Conservation (phyloP, 2,113 vertebrate species). For the Apodemus sylvaticus region DNA sequence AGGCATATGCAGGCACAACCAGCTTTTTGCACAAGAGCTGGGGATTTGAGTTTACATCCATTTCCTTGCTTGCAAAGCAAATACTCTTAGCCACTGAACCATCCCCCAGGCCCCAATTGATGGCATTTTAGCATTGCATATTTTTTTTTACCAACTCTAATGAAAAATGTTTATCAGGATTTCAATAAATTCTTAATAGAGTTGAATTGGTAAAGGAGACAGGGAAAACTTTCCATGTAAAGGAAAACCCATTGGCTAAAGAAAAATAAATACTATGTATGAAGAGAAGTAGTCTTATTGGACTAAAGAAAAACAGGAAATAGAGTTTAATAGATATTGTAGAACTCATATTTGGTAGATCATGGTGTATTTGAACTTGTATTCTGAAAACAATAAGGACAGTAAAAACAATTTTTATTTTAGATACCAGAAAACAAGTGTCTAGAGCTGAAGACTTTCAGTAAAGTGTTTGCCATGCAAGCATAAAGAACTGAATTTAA, state of each 20-base stretch:
- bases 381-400: slow-evolving; percentile 8
- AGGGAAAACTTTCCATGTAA: neutral
- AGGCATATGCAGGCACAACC: neutral
- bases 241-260: neutral
- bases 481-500: neutral
- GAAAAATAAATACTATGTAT: slow-evolving; percentile 3
- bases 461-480: neutral
- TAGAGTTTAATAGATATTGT: neutral
- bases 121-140: neutral
- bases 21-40: neutral
- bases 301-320: neutral
- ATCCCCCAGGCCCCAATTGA: neutral
- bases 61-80: neutral
- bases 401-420: slow-evolving; percentile 9
- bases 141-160: neutral
- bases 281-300: neutral
- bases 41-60: neutral
- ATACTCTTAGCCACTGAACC: neutral
- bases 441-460: neutral
- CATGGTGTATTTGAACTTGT: slow-evolving; percentile 19
- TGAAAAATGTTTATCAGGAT: neutral
- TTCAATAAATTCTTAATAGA: slow-evolving; percentile 1
- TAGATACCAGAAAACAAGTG: neutral
- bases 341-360: slow-evolving; percentile 5
- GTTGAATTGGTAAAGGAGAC: slow-evolving; percentile 13